Evolutionary conservation across 2,888 invertebrate species (phyloP).

Genomic region (Chesias legatella): DNA sequence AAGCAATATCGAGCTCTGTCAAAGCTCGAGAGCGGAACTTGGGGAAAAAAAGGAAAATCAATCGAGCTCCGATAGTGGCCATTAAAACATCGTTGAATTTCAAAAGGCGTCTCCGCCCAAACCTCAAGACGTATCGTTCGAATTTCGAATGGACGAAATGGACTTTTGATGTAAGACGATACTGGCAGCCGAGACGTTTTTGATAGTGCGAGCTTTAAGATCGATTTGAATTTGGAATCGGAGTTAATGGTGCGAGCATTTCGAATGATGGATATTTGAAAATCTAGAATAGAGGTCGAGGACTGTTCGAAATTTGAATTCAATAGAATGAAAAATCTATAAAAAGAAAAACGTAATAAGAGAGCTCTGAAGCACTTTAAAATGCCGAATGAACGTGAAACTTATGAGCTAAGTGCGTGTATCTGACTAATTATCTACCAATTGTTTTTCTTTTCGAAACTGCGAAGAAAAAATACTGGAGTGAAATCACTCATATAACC

Average conservation of each 20-base stretch:
- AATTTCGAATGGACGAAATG: slow-evolving; percentile 48
- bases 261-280: slow-evolving; percentile 40
- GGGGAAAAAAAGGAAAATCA: slow-evolving; percentile 52
- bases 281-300: slow-evolving; percentile 9
- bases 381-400: too few species aligned
- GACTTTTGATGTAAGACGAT: slow-evolving; percentile 68
- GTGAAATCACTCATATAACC: too few species aligned
- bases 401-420: too few species aligned
- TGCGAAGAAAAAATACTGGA: too few species aligned
- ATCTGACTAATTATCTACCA: too few species aligned
- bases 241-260: slow-evolving; percentile 37
- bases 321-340: too few species aligned
- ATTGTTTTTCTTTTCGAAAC: too few species aligned
- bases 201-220: slow-evolving; percentile 20
- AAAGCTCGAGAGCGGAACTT: slow-evolving; percentile 40
- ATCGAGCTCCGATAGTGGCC: slow-evolving; percentile 69
- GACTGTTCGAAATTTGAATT: slow-evolving; percentile 12
- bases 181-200: slow-evolving; percentile 31
- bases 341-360: too few species aligned
- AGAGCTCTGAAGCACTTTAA: too few species aligned
- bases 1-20: slow-evolving; percentile 57
- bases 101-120: slow-evolving; percentile 51
- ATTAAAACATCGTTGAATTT: slow-evolving; percentile 78
- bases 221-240: slow-evolving; percentile 42
- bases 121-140: slow-evolving; percentile 58